These are phyloP conservation scores for Picathartes gymnocephalus DNA, from an alignment of 2,113 vertebrate species.

Conservation along the genomic window DNA sequence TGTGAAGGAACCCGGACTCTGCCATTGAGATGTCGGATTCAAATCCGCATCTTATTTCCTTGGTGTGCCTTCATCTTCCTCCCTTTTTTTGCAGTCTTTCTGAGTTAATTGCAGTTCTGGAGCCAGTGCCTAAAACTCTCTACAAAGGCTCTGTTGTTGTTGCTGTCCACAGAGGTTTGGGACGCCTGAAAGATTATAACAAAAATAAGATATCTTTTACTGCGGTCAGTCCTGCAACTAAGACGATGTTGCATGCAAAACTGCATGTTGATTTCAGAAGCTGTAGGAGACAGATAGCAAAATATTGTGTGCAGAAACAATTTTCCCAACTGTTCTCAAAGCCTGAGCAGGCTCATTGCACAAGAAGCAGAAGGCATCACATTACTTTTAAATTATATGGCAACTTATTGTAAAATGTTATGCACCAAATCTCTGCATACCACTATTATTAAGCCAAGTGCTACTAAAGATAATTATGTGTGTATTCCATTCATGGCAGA, in stretches of 20 bases:
- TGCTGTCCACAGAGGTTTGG: neutral
- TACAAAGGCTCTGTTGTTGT: neutral
- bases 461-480: neutral
- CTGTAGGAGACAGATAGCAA: neutral
- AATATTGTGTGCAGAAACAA: neutral
- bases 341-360: neutral
- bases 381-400: neutral
- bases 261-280: neutral
- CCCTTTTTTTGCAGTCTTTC: neutral
- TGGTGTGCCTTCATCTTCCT: neutral
- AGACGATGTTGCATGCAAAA: neutral
- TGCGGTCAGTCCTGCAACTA: neutral
- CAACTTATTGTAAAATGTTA: neutral
- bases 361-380: neutral
- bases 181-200: neutral
- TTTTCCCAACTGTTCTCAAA: neutral
- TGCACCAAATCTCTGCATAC: neutral
- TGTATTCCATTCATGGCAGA: neutral
- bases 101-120: neutral
- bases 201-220: neutral
- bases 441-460: neutral
- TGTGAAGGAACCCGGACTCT: neutral
- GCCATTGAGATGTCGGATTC: neutral
- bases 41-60: neutral
- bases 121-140: neutral